Percentiles rank a stretch among this genome's conserved stretches.
phyloP scores from a whole-genome alignment of 2,797 vertebrate genomes.

The Coracias cyanogaster region DNA sequence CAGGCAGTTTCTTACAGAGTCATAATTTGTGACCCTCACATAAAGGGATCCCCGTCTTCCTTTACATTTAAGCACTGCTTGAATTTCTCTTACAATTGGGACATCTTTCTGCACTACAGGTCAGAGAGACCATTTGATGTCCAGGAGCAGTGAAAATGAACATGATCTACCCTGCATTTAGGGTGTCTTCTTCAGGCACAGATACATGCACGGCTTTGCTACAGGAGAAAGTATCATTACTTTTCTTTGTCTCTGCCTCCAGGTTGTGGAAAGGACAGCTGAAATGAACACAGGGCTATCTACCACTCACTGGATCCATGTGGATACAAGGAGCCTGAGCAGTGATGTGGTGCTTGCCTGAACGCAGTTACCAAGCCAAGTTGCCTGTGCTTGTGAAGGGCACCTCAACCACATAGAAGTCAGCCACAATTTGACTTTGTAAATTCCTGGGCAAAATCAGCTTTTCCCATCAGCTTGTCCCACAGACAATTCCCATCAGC shows the following conservation, averaged over 20 bases:
- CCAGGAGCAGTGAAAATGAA: neutral
- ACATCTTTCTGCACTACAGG: neutral
- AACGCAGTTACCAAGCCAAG: neutral
- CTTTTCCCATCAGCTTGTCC: neutral
- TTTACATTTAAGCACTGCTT: neutral
- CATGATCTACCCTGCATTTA: neutral
- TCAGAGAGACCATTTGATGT: neutral
- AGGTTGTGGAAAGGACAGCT: neutral
- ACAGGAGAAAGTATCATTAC: neutral
- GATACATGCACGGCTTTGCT: neutral
- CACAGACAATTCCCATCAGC: neutral
- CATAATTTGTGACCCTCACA: neutral
- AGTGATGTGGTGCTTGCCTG: neutral
- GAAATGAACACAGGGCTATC: neutral
- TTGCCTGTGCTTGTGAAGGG: accelerated
- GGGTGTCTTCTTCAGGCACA: neutral
- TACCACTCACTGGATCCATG: neutral
- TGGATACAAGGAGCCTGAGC: neutral
- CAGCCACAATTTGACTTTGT: neutral
- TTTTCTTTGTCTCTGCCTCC: neutral
- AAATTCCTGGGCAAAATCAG: neutral
- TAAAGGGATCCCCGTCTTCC: neutral
- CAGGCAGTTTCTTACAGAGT: constrained; percentile 45
- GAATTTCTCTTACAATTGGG: neutral
- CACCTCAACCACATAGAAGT: neutral